phyloP scores from a whole-genome alignment of 1,140 invertebrate species.

The Radopholus similis region DNA sequence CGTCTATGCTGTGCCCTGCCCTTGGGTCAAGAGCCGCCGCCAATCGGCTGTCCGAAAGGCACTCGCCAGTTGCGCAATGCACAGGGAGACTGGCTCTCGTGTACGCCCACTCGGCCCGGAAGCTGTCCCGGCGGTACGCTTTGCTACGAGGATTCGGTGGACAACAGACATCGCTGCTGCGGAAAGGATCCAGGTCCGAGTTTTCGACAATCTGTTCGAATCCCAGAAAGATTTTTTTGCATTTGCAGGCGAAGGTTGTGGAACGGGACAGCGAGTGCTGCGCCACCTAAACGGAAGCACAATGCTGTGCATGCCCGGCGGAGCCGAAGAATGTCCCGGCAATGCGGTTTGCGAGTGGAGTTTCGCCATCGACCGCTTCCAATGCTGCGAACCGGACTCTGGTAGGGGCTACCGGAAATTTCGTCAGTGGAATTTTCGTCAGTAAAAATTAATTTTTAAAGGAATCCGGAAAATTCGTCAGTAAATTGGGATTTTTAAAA shows the following conservation, averaged over 20 bases:
- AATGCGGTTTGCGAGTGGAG: slow-evolving; percentile 46
- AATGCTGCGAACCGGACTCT: slow-evolving; percentile 51
- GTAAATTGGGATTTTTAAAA: not conserved
- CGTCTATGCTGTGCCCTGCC: slow-evolving; percentile 37
- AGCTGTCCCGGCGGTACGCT: slow-evolving; percentile 32
- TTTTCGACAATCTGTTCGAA: too few species aligned
- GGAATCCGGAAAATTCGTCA: too few species aligned
- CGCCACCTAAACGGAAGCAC: slow-evolving; percentile 21
- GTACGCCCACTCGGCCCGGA: slow-evolving; percentile 24
- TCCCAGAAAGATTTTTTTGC: too few species aligned
- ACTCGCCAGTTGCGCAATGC: slow-evolving; percentile 13
- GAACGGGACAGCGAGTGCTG: slow-evolving; percentile 33
- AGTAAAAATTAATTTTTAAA: too few species aligned
- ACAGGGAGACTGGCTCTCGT: slow-evolving; percentile 21
- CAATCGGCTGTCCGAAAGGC: slow-evolving; percentile 47
- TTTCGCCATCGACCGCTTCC: slow-evolving; percentile 48
- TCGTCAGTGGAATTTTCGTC: not conserved
- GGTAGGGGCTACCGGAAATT: slow-evolving; percentile 9
- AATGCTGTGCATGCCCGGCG: slow-evolving; percentile 34
- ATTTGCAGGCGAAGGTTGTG: slow-evolving; percentile 51
- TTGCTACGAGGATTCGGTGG: slow-evolving; percentile 31
- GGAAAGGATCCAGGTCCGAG: slow-evolving; percentile 42
- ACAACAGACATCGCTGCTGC: slow-evolving; percentile 23
- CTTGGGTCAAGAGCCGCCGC: slow-evolving; percentile 40
- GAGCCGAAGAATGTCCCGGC: slow-evolving; percentile 30